Conservation (phyloP, 1,140 invertebrate genomes). For the Calliopsis andreniformis region DNA sequence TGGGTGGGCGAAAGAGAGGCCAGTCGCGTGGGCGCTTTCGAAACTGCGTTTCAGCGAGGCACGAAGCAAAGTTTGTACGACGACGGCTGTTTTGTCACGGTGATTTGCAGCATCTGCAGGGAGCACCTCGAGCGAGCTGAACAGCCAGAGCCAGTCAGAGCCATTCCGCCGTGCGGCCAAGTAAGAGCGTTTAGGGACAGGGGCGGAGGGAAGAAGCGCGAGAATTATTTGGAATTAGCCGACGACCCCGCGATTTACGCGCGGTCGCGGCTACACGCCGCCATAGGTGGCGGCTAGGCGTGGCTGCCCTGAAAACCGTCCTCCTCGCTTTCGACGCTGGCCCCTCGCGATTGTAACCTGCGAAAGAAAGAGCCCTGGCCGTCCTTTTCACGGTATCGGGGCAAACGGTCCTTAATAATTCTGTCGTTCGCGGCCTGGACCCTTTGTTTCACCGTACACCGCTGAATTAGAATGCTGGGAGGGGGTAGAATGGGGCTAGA, state of each 20-base stretch:
- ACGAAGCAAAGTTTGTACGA: conserved; percentile 28
- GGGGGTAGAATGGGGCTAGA: neutral
- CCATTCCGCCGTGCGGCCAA: conserved; percentile 40
- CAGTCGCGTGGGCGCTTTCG: neutral
- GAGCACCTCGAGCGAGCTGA: conserved; percentile 70
- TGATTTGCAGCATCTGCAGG: conserved; percentile 80
- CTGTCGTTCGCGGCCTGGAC: neutral
- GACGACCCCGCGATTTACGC: conserved; percentile 54
- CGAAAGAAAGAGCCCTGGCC: conserved; percentile 17
- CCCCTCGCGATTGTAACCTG: conserved; percentile 19
- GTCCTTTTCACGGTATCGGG: conserved; percentile 36
- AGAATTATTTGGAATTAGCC: conserved; percentile 68
- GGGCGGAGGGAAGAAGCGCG: conserved; percentile 8
- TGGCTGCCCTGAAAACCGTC: conserved; percentile 18
- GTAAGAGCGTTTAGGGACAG: conserved; percentile 39
- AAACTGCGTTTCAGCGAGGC: conserved; percentile 25
- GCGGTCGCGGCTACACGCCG: conserved; percentile 12
- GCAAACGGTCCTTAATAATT: conserved; percentile 40
- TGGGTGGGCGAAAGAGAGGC: neutral
- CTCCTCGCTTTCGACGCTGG: conserved; percentile 20
- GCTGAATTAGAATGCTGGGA: conserved; percentile 15
- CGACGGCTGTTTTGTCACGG: conserved; percentile 74
- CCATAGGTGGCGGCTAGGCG: conserved; percentile 44
- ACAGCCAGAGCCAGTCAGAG: conserved; percentile 35
- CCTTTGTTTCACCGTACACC: conserved; percentile 28